phyloP scores from a whole-genome alignment of 2,888 invertebrate species.

The Eutolmus rufibarbis region DNA sequence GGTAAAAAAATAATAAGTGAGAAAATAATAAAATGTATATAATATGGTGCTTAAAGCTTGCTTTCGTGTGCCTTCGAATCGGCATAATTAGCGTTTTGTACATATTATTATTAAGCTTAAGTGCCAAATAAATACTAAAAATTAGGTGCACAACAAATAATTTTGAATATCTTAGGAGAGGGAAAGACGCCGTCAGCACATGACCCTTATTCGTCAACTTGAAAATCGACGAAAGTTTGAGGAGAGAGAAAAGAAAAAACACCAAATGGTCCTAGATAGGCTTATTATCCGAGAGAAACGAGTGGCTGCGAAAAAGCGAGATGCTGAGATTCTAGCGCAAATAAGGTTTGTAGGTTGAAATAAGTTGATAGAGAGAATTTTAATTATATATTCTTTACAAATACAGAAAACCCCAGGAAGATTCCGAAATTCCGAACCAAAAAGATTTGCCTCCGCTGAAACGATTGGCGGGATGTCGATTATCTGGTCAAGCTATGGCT shows the following conservation, averaged over 20 bases:
- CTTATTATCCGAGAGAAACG: slow-evolving; percentile 85
- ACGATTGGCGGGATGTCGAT: slow-evolving; percentile 79
- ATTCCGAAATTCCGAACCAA: slow-evolving; percentile 83
- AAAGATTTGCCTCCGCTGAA: slow-evolving; percentile 75
- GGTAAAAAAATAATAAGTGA: neutral
- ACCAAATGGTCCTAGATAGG: slow-evolving; percentile 78
- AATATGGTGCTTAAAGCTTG: slow-evolving; percentile 35
- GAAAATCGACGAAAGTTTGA: slow-evolving; percentile 88
- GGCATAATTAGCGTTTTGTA: slow-evolving; percentile 15
- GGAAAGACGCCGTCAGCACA: slow-evolving; percentile 89
- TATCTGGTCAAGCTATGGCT: slow-evolving; percentile 89
- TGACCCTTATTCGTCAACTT: slow-evolving; percentile 84
- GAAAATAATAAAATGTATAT: neutral
- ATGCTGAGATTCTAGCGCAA: slow-evolving; percentile 73
- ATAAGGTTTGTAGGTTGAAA: slow-evolving; percentile 62
- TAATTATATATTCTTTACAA: slow-evolving; percentile 31
- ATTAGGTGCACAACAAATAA: neutral
- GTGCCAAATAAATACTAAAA: neutral
- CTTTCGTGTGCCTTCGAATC: slow-evolving; percentile 27
- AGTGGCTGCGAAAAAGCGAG: slow-evolving; percentile 74
- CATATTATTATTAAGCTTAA: neutral
- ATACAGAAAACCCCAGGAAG: slow-evolving; percentile 85
- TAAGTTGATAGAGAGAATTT: neutral
- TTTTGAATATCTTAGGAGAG: slow-evolving; percentile 71
- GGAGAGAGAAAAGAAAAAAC: slow-evolving; percentile 76